These are phyloP conservation scores for Erebia aethiops DNA, from an alignment of 2,888 invertebrate species.

Conservation along the genomic window DNA sequence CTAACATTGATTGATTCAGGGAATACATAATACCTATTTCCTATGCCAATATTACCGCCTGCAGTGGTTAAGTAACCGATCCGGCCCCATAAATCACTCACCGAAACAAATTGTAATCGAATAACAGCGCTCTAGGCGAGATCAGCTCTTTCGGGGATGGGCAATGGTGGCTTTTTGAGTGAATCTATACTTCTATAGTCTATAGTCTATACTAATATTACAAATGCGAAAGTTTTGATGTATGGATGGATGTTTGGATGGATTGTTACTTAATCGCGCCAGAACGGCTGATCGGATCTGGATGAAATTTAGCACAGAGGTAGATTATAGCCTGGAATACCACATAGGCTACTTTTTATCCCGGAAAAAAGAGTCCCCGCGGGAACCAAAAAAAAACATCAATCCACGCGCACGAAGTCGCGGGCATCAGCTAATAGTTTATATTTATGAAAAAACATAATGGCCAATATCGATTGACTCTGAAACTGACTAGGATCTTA, in stretches of 20 bases:
- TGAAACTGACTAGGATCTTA: conserved; percentile 16
- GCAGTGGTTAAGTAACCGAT: conserved; percentile 36
- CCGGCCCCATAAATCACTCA: conserved; percentile 60
- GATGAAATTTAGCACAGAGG: too few species aligned
- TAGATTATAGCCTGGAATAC: too few species aligned
- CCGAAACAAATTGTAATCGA: conserved; percentile 72
- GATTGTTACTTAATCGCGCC: too few species aligned
- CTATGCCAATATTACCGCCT: conserved; percentile 24
- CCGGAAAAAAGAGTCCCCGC: too few species aligned
- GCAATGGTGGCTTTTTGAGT: conserved; percentile 37
- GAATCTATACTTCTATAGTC: conserved; percentile 19
- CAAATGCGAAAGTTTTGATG: too few species aligned
- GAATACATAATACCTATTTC: conserved; percentile 23
- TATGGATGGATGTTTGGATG: too few species aligned
- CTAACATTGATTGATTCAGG: conserved; percentile 8
- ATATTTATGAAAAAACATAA: conserved; percentile 27
- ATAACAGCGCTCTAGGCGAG: conserved; percentile 54
- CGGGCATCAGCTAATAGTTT: not conserved
- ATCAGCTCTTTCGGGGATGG: conserved; percentile 39
- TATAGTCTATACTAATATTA: too few species aligned
- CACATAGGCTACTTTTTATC: too few species aligned
- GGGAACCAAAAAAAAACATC: too few species aligned
- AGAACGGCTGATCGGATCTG: too few species aligned
- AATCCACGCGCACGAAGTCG: too few species aligned
- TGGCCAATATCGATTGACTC: conserved; percentile 28